Percentiles rank a stretch among this genome's conserved stretches.
phyloP scores from a whole-genome alignment of 2,888 invertebrate genomes.

The Xylocampa areola region DNA sequence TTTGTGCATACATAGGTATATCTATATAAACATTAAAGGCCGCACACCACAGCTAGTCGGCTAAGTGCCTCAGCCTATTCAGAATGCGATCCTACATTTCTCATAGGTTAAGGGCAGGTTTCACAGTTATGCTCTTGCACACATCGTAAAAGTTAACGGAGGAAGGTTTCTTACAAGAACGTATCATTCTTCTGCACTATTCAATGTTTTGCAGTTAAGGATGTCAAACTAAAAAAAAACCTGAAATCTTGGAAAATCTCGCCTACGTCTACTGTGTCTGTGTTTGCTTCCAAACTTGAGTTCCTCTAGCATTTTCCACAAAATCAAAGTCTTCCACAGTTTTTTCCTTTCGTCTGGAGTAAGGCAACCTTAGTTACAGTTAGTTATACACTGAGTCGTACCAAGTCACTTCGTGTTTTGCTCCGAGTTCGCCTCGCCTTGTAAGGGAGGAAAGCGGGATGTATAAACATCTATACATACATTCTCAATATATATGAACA shows the following conservation, averaged over 20 bases:
- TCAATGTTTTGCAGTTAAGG: constrained; percentile 22
- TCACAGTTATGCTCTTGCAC: constrained; percentile 53
- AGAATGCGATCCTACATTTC: constrained; percentile 55
- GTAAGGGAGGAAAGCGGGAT: constrained; percentile 50
- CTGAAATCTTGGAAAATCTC: background rate
- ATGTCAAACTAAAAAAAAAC: constrained; percentile 13
- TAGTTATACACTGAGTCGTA: constrained; percentile 43
- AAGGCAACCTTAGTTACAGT: constrained; percentile 42
- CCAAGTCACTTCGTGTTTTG: constrained; percentile 51
- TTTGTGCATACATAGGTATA: too few relatives aligned
- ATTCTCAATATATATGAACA: constrained; percentile 44
- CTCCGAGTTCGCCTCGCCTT: constrained; percentile 45
- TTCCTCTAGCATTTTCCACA: background rate
- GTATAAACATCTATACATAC: constrained; percentile 36
- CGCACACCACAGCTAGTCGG: constrained; percentile 16
- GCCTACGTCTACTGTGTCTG: too few relatives aligned
- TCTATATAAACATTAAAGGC: constrained; percentile 32
- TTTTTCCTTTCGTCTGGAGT: background rate
- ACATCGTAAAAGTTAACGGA: constrained; percentile 58
- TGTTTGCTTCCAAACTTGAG: too few relatives aligned
- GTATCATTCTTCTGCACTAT: constrained; percentile 39
- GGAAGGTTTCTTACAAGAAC: constrained; percentile 28
- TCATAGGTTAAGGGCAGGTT: constrained; percentile 57
- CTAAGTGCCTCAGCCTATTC: constrained; percentile 37
- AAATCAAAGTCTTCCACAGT: too few relatives aligned